Evolutionary conservation across 1,140 invertebrate species (phyloP), one percentile per base, ranked within the genome.

Genomic region (Carposina sasakii): DNA sequence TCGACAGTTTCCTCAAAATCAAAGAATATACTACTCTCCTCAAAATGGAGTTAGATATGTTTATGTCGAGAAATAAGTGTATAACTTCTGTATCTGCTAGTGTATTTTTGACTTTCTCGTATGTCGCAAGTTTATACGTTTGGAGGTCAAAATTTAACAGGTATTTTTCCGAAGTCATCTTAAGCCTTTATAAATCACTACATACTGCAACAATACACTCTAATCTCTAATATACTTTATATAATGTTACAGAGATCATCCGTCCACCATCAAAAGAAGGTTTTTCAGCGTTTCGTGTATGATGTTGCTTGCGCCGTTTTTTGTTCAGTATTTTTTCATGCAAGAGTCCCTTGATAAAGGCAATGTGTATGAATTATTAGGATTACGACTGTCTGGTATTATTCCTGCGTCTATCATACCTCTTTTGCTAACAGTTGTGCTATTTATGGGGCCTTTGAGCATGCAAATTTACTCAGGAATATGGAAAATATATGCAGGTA

Each of bases 281-380:
- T 97, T 96, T 73, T 87, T 94, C 37, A 96, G 95, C 83, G 94
- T 95, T 0, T 90, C 91, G 52, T 78, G 93, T 46, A 93, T 96
- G 81, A 91, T 92, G 78, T 67, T 95, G 33, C 65, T 96, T 33
- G 92, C 94, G 13, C 94, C 94, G 33, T 73, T 90, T 47, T 91
- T 94, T 55, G 85, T 95, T 12, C 92, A 93, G 62, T 87, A 88
- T 50, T 91, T 91, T 52, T 84, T 92, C 5, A 87, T 88, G 31
- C 86, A 89, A 49, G 81, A 88, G 50, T 68, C 88, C 48, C 78
- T 91, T 49, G 76, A 86, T 54, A 88, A 89, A 65, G 90, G 86
- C 24, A 86, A 88, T 19, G 77, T 96, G 36, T 89, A 88, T 67
- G 89, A 91, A 67, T 83, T 95, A 57, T 76, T 97, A 57, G 96